phyloP scores from a whole-genome alignment of 1,140 invertebrate genomes.

The Diachasmimorpha longicaudata region DNA sequence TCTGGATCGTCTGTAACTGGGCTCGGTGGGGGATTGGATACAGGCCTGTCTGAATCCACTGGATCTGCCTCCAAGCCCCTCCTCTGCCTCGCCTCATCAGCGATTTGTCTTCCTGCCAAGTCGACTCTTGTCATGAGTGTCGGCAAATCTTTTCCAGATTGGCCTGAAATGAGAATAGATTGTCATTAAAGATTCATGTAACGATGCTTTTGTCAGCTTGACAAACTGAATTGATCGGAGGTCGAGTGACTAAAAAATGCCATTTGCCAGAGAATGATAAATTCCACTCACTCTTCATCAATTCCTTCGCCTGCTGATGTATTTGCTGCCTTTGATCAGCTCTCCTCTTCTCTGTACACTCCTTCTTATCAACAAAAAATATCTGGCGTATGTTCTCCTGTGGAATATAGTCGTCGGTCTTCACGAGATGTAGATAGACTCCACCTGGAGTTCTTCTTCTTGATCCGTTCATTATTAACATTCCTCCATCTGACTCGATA shows the following conservation, averaged over 20 bases:
- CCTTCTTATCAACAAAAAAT: constrained; percentile 73
- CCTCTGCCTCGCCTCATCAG: constrained; percentile 60
- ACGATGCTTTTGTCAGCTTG: too few species aligned
- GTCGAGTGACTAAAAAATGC: too few species aligned
- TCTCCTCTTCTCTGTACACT: constrained; percentile 64
- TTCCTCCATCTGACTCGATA: constrained; percentile 81
- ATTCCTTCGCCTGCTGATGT: constrained; percentile 70
- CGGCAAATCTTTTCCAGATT: constrained; percentile 66
- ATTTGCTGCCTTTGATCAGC: constrained; percentile 62
- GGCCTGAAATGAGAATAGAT: constrained; percentile 37
- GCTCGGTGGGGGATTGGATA: constrained; percentile 78
- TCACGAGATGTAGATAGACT: constrained; percentile 81
- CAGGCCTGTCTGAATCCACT: constrained; percentile 61
- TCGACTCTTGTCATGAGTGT: constrained; percentile 66
- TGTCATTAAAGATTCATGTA: too few species aligned
- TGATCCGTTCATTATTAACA: constrained; percentile 83
- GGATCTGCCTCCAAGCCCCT: constrained; percentile 60
- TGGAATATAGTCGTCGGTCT: constrained; percentile 74
- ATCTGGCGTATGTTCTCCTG: constrained; percentile 74
- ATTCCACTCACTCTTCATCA: constrained; percentile 61
- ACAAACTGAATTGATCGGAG: too few species aligned
- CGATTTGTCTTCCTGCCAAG: constrained; percentile 59
- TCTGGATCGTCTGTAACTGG: constrained; percentile 77
- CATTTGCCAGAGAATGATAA: too few species aligned
- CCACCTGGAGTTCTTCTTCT: constrained; percentile 83